Evolutionary conservation across 2,797 vertebrate species (phyloP), one percentile per base, ranked within the genome.

Genomic region (Sebastes itinus): DNA sequence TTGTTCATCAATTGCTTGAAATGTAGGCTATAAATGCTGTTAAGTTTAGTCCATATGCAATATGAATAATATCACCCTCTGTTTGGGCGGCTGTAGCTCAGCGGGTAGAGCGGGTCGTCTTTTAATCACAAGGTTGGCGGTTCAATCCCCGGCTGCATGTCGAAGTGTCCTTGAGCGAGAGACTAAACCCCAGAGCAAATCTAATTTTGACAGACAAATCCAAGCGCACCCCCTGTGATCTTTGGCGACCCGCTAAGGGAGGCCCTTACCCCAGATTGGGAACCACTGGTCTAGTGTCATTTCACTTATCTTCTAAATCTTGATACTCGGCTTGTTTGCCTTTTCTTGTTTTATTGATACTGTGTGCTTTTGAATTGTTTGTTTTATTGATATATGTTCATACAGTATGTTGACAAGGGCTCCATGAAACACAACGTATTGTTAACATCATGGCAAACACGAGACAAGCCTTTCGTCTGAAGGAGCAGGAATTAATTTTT

Each of bases 371-470:
- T 35, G 23, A 8, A n/a, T 42, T 60, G 20, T 28, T 32, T 8
- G 9, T 35, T 22, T 38, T 23, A 6, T 32, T 22, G n/a, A 22
- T 54, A 22, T 54, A 54, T 54, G n/a, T 54, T 54, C 52, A 22
- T 22, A 52, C 20, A 52, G 16, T 52, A 54, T 54, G 9, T 54
- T 54, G 52, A 75, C 52, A 76, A 63, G 68, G 80, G 55, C 64
- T 81, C 66, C 52, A 62, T 78, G 70, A 82, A 77, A 81, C 75
- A 84, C 58, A 28, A 66, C 28, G 2, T 10, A 58, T 78, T 78
- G 42, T 63, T 52, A 62, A 80, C 77, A 69, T 60, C n/a, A 42
- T 3, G 28, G 59, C 42, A 67, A 82, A 68, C 52, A 72, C 4
- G 1, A 72, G 56, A 68, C 13, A 18, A 74, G 38, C 30, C 20